These are phyloP conservation scores for Dendrolimus kikuchii DNA, from an alignment of 1,140 invertebrate genomes.

Conservation along the genomic window DNA sequence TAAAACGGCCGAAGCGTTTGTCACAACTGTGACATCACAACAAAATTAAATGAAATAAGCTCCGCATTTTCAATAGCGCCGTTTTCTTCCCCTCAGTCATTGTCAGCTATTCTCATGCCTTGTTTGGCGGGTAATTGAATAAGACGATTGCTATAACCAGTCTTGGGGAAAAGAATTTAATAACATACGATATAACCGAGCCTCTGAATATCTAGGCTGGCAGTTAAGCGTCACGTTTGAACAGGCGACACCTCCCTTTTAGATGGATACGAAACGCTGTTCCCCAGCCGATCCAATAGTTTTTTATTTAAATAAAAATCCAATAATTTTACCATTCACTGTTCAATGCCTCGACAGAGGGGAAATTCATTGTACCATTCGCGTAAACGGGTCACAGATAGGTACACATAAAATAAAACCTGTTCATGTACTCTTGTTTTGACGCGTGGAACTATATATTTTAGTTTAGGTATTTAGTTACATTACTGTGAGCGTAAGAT, in stretches of 20 bases:
- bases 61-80: slow-evolving; percentile 40
- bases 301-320: slow-evolving; percentile 41
- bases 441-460: neutral
- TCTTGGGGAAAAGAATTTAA: slow-evolving; percentile 52
- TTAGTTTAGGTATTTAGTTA: too few species aligned
- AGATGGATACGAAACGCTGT: neutral
- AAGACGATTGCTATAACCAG: slow-evolving; percentile 48
- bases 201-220: slow-evolving; percentile 13
- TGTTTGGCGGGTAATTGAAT: slow-evolving; percentile 54
- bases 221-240: slow-evolving; percentile 15
- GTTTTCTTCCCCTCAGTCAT: slow-evolving; percentile 35
- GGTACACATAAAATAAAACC: neutral
- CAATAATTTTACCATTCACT: slow-evolving; percentile 31
- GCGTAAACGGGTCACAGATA: slow-evolving; percentile 5
- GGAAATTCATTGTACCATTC: slow-evolving; percentile 20
- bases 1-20: slow-evolving; percentile 23
- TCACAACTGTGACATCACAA: slow-evolving; percentile 23
- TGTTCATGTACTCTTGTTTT: slow-evolving; percentile 1
- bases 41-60: slow-evolving; percentile 40
- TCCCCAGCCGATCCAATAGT: slow-evolving; percentile 8
- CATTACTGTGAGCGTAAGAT: too few species aligned
- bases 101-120: slow-evolving; percentile 49
- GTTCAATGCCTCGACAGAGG: slow-evolving; percentile 20
- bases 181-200: slow-evolving; percentile 35
- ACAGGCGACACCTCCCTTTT: neutral